Evolutionary conservation across 2,888 invertebrate genomes (phyloP), one percentile per base, ranked within the genome.

Genomic region (Cryptosula pallasiana): DNA sequence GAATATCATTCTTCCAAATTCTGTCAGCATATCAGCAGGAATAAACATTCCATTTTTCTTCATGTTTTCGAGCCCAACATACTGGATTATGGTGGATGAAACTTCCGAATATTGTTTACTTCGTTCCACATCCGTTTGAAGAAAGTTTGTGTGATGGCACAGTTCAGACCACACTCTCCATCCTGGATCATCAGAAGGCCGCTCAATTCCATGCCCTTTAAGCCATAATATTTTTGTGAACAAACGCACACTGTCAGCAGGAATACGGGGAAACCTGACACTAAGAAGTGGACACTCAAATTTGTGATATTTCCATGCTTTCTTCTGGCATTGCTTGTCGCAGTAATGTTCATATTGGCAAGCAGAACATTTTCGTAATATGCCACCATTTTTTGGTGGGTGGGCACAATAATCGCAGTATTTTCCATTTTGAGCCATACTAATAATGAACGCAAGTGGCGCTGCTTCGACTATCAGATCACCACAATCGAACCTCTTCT

Each of bases 201-300:
- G 13, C 2, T 63, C 16, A 5, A n/a, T 25, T 32, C 32, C 63
- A 63, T 25, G 9, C 16, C 27, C n/a, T 5, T 5, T 16, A 13
- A 29, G 2, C 63, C 63, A 63, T 5, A 63, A n/a, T 2, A 63
- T 13, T 32, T 63, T 63, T 5, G 32, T 32, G 5, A 63, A 32
- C n/a, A 63, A 32, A 29, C 63, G 27, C 3, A 63, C 32, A 63
- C 25, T 25, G 32, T 63, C 63, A 9, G 63, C 32, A 13, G 32
- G 29, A 63, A 63, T 32, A 13, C 27, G 25, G 32, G 63, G 63
- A 63, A 32, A 5, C 13, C 27, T 63, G 32, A 32, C 20, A 5
- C 63, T 27, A 63, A 63, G 25, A n/a, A 63, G 20, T 3, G 63
- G 63, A n/a, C 63, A 63, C 32, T 63, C 63, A 34, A 63, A 63